Percentiles rank a stretch among this genome's conserved stretches.
Evolutionary conservation across 2,797 vertebrate genomes (phyloP).

Genomic region (Ceyx erithaca): DNA sequence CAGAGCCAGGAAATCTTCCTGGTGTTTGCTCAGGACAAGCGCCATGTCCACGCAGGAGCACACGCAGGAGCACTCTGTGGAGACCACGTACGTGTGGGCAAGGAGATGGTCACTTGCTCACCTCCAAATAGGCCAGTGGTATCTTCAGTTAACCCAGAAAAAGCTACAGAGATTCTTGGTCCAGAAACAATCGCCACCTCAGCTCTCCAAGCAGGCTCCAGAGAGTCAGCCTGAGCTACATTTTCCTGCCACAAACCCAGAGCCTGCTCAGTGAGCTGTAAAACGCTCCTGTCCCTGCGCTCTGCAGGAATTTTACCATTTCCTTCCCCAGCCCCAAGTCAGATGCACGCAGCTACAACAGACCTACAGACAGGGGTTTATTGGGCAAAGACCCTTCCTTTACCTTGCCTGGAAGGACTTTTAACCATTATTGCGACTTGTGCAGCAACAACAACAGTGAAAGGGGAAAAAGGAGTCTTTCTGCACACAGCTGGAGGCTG

Average conservation of each 20-base stretch:
- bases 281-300: accelerated
- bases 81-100: accelerated
- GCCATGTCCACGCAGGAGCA: accelerated
- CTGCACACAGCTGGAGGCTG: not conserved
- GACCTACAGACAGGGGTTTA: conserved; percentile 3
- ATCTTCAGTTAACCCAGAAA: conserved; percentile 25
- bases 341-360: not conserved
- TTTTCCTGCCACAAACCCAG: conserved; percentile 8
- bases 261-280: not conserved
- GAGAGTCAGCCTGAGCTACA: not conserved
- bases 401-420: not conserved
- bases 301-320: conserved; percentile 46
- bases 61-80: accelerated
- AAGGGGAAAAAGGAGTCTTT: not conserved
- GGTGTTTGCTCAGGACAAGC: not conserved
- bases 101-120: not conserved
- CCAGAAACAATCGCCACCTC: conserved; percentile 41
- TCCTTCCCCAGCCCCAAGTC: conserved; percentile 32
- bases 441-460: not conserved
- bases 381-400: conserved; percentile 37
- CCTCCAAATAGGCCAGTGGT: not conserved
- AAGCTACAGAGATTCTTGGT: not conserved
- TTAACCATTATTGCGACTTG: conserved; percentile 8
- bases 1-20: not conserved
- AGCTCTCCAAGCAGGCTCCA: not conserved